phyloP scores from a whole-genome alignment of 2,888 invertebrate genomes.

The Deilephila elpenor region DNA sequence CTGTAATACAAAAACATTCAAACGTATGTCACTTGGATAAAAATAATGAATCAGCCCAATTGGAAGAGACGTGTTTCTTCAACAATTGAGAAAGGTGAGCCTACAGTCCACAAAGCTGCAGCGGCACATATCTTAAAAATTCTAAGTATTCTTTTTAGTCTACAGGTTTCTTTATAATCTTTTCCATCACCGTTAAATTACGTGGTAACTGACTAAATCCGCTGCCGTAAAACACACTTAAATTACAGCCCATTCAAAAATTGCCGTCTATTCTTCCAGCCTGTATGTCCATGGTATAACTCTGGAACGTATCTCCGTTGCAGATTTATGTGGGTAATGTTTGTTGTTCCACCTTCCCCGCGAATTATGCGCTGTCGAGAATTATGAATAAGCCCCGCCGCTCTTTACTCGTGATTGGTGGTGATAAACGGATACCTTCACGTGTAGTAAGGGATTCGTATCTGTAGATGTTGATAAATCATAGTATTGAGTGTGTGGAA shows the following conservation, averaged over 20 bases:
- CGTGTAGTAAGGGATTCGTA: not conserved
- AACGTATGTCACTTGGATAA: no score
- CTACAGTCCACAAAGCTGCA: no score
- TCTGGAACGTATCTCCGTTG: slow-evolving; percentile 77
- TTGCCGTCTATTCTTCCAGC: slow-evolving; percentile 29
- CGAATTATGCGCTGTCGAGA: slow-evolving; percentile 77
- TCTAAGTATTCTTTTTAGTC: no score
- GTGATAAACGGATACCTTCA: slow-evolving; percentile 62
- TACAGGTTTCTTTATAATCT: no score
- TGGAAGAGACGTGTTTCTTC: no score
- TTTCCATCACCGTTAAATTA: no score
- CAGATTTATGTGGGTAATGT: slow-evolving; percentile 84
- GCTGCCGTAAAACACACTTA: no score
- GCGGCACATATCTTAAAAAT: no score
- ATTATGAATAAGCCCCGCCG: slow-evolving; percentile 80
- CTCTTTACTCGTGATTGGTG: slow-evolving; percentile 73
- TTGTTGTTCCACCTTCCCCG: slow-evolving; percentile 82
- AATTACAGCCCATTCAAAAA: not conserved
- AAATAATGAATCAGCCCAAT: no score
- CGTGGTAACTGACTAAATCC: no score
- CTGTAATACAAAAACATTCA: no score
- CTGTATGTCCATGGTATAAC: slow-evolving; percentile 61
- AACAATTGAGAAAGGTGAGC: no score
- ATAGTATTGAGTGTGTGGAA: not conserved
- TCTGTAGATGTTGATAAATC: not conserved